These are phyloP conservation scores for Sitobion miscanthi DNA, from an alignment of 1,140 invertebrate genomes.

Conservation along the genomic window DNA sequence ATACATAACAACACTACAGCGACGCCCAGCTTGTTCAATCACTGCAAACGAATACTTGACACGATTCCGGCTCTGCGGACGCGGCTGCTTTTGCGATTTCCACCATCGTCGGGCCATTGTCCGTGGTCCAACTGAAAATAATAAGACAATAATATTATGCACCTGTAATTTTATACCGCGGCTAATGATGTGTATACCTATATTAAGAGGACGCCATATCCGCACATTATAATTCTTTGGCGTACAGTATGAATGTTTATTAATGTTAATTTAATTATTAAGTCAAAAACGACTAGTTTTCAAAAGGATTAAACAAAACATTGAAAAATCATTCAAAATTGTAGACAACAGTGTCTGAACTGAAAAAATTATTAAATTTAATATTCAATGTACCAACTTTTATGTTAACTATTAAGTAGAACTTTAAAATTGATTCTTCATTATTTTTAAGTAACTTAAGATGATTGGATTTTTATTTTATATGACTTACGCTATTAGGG, in stretches of 20 bases:
- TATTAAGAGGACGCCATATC: background rate
- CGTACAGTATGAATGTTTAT: background rate
- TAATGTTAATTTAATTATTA: no score
- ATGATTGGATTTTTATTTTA: no score
- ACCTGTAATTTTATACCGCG: background rate
- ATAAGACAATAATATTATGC: background rate
- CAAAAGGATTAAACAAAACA: no score
- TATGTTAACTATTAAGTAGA: no score
- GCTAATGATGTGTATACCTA: background rate
- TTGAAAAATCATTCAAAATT: no score
- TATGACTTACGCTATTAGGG: no score
- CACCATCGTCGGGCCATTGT: background rate
- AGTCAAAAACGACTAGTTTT: no score
- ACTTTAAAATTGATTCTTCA: no score
- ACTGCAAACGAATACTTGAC: slow-evolving; percentile 16
- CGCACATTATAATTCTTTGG: background rate
- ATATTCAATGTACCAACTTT: no score
- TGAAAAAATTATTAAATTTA: no score
- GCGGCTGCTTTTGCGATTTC: background rate
- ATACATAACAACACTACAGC: background rate
- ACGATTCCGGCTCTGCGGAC: slow-evolving; percentile 3
- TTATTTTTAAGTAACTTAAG: no score
- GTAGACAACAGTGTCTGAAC: no score
- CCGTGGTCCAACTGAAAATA: background rate
- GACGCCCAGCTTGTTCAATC: background rate